Conservation (phyloP, 1,140 invertebrate genomes). For the Anastatus disparis region DNA sequence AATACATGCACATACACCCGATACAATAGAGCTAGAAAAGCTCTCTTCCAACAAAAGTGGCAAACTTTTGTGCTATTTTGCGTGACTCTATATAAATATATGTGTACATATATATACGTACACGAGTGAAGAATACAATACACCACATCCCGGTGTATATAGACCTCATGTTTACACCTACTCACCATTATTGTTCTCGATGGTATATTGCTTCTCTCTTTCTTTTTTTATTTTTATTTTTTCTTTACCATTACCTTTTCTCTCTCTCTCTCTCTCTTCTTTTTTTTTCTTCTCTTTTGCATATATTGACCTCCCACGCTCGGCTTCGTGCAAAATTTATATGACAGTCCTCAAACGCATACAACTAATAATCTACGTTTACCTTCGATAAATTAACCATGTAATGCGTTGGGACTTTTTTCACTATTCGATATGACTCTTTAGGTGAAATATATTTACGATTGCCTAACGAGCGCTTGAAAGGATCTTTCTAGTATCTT, state of each 20-base stretch:
- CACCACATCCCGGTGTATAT: not conserved
- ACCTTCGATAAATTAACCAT: slow-evolving; percentile 19
- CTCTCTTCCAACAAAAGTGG: not conserved
- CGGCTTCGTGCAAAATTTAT: too few species aligned
- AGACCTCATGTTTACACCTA: slow-evolving; percentile 37
- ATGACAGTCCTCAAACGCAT: too few species aligned
- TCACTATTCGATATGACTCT: too few species aligned
- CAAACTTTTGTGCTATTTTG: not conserved
- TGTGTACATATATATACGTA: too few species aligned
- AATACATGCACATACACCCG: too few species aligned
- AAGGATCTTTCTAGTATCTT: not conserved
- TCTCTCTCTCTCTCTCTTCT: too few species aligned
- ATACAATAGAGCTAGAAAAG: not conserved
- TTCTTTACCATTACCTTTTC: too few species aligned
- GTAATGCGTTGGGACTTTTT: too few species aligned
- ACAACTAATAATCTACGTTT: slow-evolving; percentile 9
- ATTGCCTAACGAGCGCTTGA: slow-evolving; percentile 17
- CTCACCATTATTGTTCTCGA: slow-evolving; percentile 31
- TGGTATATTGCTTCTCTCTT: slow-evolving; percentile 26
- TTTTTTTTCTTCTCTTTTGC: too few species aligned
- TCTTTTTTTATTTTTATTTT: too few species aligned
- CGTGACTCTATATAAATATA: too few species aligned
- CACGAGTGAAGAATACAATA: not conserved
- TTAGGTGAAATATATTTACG: not conserved
- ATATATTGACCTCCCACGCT: slow-evolving; percentile 24